Evolutionary conservation across 2,888 invertebrate genomes (phyloP).

Genomic region (Harpalus rubripes): DNA sequence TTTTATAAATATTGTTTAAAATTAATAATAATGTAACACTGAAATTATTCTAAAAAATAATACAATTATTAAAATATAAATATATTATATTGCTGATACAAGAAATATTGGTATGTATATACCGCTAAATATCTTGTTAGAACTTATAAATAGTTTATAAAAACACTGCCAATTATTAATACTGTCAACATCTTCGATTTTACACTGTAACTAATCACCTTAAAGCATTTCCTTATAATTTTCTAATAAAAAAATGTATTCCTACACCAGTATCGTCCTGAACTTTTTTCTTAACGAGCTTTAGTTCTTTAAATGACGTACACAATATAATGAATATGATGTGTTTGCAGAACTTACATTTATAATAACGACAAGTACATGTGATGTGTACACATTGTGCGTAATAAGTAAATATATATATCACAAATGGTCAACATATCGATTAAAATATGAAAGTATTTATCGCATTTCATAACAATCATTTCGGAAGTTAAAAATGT

Average conservation of each 20-base stretch:
- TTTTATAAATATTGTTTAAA: background rate
- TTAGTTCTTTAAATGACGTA: slow-evolving; percentile 45
- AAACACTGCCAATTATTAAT: slow-evolving; percentile 61
- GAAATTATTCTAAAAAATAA: background rate
- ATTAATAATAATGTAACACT: background rate
- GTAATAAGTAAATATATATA: slow-evolving; percentile 22
- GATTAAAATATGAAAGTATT: slow-evolving; percentile 12
- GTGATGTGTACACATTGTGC: slow-evolving; percentile 50
- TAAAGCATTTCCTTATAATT: slow-evolving; percentile 55
- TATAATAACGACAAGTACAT: slow-evolving; percentile 48
- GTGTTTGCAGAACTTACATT: slow-evolving; percentile 20
- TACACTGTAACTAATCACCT: slow-evolving; percentile 48
- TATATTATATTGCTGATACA: slow-evolving; percentile 4
- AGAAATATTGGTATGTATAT: background rate
- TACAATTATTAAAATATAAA: background rate
- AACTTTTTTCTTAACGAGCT: background rate
- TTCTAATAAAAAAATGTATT: slow-evolving; percentile 32
- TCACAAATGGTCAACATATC: slow-evolving; percentile 44
- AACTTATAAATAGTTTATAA: slow-evolving; percentile 42
- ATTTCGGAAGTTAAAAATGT: slow-evolving; percentile 10
- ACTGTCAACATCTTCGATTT: slow-evolving; percentile 52
- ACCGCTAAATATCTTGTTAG: slow-evolving; percentile 16
- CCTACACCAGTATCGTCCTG: slow-evolving; percentile 43
- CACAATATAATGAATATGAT: slow-evolving; percentile 25
- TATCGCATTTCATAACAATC: slow-evolving; percentile 26